Conservation (phyloP, 2,888 invertebrate species). For the Aleiodes alternator region DNA sequence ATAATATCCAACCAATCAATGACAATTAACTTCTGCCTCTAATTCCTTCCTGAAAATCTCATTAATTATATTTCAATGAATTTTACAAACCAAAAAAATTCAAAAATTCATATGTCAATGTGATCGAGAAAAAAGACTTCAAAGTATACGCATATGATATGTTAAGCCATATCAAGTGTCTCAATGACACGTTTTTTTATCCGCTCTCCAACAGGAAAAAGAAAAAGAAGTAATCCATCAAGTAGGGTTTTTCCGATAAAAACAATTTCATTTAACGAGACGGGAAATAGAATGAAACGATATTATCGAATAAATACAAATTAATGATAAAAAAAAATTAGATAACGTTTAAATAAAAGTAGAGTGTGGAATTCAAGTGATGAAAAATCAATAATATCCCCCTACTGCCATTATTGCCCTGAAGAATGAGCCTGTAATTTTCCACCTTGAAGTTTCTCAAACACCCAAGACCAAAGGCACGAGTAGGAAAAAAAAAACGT, state of each 20-base stretch:
- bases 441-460: not conserved
- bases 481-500: not conserved
- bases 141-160: too few relatives aligned
- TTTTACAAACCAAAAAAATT: too few relatives aligned
- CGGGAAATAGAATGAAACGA: too few relatives aligned
- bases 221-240: too few relatives aligned
- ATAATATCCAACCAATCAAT: not conserved
- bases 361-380: slow-evolving; percentile 6
- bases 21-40: slow-evolving; percentile 9
- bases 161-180: too few relatives aligned
- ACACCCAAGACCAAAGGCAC: not conserved
- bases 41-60: not conserved
- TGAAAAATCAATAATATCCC: slow-evolving; percentile 20
- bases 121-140: too few relatives aligned
- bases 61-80: not conserved
- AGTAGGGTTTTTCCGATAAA: too few relatives aligned
- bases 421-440: slow-evolving; percentile 5
- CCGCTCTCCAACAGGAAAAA: too few relatives aligned
- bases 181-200: too few relatives aligned
- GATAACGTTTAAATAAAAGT: not conserved
- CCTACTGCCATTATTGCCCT: not conserved
- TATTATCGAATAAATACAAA: not conserved
- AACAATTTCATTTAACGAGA: too few relatives aligned
- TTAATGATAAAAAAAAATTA: not conserved
- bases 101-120: too few relatives aligned